phyloP scores from a whole-genome alignment of 2,888 invertebrate genomes.

The Ornithoptera alexandrae region DNA sequence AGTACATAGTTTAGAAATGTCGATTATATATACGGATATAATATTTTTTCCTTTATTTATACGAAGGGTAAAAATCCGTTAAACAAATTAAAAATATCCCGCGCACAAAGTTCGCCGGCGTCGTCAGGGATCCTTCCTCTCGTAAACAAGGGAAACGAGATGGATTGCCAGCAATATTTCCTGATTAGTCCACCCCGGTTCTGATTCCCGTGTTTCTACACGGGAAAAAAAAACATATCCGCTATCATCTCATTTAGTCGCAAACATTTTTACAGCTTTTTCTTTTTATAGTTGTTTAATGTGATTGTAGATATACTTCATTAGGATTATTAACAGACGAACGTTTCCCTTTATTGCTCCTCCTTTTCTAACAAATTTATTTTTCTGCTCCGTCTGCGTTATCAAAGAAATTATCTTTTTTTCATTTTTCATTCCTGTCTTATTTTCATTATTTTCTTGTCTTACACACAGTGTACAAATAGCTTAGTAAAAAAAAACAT shows the following conservation, averaged over 20 bases:
- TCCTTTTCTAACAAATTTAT: no score
- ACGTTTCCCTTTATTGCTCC: no score
- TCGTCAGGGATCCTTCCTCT: slow-evolving; percentile 31
- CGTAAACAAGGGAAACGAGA: slow-evolving; percentile 38
- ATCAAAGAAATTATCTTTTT: no score
- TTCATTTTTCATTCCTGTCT: no score
- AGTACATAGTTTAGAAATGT: no score
- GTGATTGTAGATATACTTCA: no score
- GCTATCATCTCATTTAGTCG: slow-evolving; percentile 2
- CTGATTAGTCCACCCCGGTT: slow-evolving; percentile 35
- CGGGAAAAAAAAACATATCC: slow-evolving; percentile 4
- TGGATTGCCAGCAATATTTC: slow-evolving; percentile 41
- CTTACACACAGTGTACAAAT: no score
- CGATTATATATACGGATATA: no score
- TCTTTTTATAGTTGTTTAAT: neutral
- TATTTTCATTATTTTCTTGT: no score
- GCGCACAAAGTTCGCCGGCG: slow-evolving; percentile 13
- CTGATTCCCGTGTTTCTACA: slow-evolving; percentile 1
- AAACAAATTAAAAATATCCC: slow-evolving; percentile 32
- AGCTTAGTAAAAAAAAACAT: no score
- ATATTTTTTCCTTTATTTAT: neutral
- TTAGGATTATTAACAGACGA: no score
- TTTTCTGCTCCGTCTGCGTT: no score
- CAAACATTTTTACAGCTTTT: slow-evolving; percentile 9
- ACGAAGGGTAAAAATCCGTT: slow-evolving; percentile 10